Conservation (phyloP, 64 coral and sea anemone species). For the Porites australiensis region DNA sequence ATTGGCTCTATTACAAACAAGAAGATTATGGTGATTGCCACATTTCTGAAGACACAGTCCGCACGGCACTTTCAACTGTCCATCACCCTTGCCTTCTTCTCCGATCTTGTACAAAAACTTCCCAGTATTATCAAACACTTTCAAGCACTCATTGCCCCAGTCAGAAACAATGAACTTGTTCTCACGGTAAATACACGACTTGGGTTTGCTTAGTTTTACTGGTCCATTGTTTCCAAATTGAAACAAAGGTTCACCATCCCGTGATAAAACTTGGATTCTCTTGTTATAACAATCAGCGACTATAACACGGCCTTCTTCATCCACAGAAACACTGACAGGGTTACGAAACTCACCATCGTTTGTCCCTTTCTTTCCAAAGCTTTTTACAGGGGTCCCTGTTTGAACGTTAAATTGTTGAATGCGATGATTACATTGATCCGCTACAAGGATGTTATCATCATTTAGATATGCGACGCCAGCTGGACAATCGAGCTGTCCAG, state of each 20-base stretch:
- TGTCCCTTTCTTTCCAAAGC: constrained; percentile 41
- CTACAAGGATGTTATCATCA: constrained; percentile 2
- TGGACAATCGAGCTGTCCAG: not conserved
- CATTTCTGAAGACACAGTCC: constrained; percentile 36
- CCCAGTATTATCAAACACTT: constrained; percentile 45
- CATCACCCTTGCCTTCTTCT: not conserved
- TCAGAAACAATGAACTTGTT: constrained; percentile 43
- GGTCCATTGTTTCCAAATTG: not conserved
- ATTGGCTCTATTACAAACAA: constrained; percentile 17
- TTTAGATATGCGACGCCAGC: constrained; percentile 21
- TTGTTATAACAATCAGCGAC: not conserved
- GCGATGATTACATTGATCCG: constrained; percentile 14
- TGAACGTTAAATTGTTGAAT: constrained; percentile 14
- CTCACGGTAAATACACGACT: not conserved
- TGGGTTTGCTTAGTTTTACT: not conserved
- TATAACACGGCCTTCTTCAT: constrained; percentile 3
- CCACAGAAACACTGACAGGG: constrained; percentile 15
- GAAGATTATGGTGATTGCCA: constrained; percentile 6
- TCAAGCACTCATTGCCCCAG: not conserved
- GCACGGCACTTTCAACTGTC: too few relatives aligned
- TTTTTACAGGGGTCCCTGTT: not conserved
- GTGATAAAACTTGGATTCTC: constrained; percentile 25
- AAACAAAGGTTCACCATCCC: constrained; percentile 24
- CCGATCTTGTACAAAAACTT: constrained; percentile 41
- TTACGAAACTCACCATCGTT: constrained; percentile 18